Conservation (phyloP, 1,140 invertebrate genomes). For the Stegodyphus dumicola region DNA sequence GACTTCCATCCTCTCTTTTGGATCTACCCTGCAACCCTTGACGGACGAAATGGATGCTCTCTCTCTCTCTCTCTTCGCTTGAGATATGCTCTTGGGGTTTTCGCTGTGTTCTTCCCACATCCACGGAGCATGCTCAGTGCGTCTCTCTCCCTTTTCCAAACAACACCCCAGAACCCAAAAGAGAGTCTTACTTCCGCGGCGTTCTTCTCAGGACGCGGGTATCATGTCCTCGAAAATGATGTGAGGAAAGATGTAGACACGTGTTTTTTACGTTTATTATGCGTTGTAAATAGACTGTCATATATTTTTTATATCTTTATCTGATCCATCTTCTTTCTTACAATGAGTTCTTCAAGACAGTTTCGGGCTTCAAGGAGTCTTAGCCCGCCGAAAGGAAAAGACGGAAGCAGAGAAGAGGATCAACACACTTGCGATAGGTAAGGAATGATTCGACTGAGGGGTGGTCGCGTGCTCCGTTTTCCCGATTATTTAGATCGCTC, state of each 20-base stretch:
- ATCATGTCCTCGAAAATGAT: background rate
- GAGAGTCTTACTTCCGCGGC: slow-evolving; percentile 12
- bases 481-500: no score
- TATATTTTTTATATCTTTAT: background rate
- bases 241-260: background rate
- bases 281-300: background rate
- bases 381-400: slow-evolving; percentile 34
- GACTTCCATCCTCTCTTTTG: background rate
- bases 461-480: background rate
- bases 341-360: slow-evolving; percentile 36
- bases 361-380: slow-evolving; percentile 36
- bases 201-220: background rate
- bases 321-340: background rate
- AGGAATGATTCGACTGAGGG: slow-evolving; percentile 19
- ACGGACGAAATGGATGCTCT: slow-evolving; percentile 45
- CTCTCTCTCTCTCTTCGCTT: slow-evolving; percentile 13
- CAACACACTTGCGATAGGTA: slow-evolving; percentile 54
- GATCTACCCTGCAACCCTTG: slow-evolving; percentile 55
- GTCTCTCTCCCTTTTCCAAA: slow-evolving; percentile 19
- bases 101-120: slow-evolving; percentile 29
- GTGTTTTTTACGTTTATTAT: background rate
- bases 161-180: background rate
- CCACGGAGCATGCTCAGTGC: slow-evolving; percentile 33
- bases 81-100: slow-evolving; percentile 35
- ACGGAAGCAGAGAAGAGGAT: slow-evolving; percentile 26